Base-by-base conservation (phyloP, 2,888 invertebrate genomes). In the Eristalinus aeneus region DNA sequence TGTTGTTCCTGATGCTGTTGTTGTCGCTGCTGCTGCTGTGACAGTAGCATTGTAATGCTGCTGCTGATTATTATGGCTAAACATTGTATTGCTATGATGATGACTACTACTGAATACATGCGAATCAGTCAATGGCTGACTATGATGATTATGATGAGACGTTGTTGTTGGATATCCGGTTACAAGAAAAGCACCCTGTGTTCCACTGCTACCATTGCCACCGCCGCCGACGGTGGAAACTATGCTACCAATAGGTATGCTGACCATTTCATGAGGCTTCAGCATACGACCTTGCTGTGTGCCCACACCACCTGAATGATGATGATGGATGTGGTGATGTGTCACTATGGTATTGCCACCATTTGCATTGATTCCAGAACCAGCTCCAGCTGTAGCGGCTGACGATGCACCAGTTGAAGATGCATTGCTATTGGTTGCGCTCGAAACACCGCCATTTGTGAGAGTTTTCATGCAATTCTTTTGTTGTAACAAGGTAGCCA, bases 401-500 rank as follows among this genome's bases (percentile, higher is more conserved):
- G 69, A 78, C 79, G 88, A 87, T n/a, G 67, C 75, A 46, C 76
- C 77, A 53, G 80, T 39, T 56, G 84, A 80, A 74, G 84, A 80
- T 71, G 68, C 76, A 34, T 87, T 87, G n/a, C 73, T 75, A 76
- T 87, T 88, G 67, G 74, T 83, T 65, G 72, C 58, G 75, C 75
- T 82, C 5, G 75, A 75, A 39, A 75, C 81, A 81, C 88, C 88
- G 90, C 95, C 95, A 93, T 96, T 96, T 89, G 95, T 94, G 89
- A 96, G 93, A 91, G 95, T 94, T 93, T 96, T 96, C 92, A 96
- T 95, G 93, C 96, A 96, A 94, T 96, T 96, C 93, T 96, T 96
- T 93, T 96, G 96, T 92, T 96, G 96, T 92, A 96, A 94, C 93
- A 96, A 95, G 92, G 96, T 96, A 94, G 96, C 96, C 96, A 96